Evolutionary conservation across 2,888 invertebrate genomes (phyloP), one percentile per base, ranked within the genome.

Genomic region (Perizoma flavofasciatum): DNA sequence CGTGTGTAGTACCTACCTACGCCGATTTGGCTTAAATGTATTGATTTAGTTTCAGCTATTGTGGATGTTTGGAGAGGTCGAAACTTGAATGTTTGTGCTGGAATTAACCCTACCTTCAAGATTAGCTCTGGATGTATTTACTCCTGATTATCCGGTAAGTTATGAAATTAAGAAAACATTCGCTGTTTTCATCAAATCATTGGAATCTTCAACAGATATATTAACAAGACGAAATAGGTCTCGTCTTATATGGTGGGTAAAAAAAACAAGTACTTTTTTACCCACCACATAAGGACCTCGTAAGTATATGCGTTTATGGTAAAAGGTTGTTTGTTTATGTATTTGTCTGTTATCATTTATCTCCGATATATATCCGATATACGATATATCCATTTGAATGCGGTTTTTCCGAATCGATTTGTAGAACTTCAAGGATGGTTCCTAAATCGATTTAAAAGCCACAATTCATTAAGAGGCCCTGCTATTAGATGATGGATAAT

Each of bases 21-120:
- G 59, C 66, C 49, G 60, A 59, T 48, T 59, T 55, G 55, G 54
- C 51, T 61, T 63, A 62, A 60, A 64, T 55, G 59, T 67, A 67
- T 67, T 64, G 67, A 66, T 70, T 70, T 66, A 65, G 67, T 63
- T 66, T 65, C 55, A 46, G 45, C 62, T 64, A 59, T 65, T 66
- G 58, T 56, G 51, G 62, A 58, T 64, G 56, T 60, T 63, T 44
- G 53, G 37, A 55, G 57, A 59, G 43, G 44, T 44, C 22, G 10
- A 6, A 44, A 45, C 45, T 40, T 41, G 39, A 11, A 46, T 61
- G 61, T 61, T 53, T 56, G 61, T 22, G 33, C 55, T 55, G 52
- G 55, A 56, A 45, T 52, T 49, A 53, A 32, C 43, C 52, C 37
- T 55, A 57, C 57, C 57, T 57, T 57, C 32, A 5, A 53, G 61